Base-by-base conservation (phyloP, 2,797 vertebrate species). In the Sebastolobus altivelis region DNA sequence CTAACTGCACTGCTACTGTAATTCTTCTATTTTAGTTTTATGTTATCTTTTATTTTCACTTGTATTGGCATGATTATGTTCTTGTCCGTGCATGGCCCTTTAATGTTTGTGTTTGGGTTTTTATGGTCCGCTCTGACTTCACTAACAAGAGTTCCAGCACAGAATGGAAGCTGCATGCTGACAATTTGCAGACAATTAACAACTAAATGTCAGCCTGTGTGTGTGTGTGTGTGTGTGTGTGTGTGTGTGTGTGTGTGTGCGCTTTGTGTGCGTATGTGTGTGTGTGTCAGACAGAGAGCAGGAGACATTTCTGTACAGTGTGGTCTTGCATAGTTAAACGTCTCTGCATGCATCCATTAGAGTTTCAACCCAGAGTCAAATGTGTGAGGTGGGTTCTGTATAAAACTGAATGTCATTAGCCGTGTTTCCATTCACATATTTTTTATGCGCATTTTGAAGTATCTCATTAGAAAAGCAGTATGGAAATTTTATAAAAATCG, bases 131-230 rank as follows among this genome's bases (percentile, higher is more conserved):
- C 20, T 46, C 29, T 18, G 60, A 70, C 29, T 80, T 29, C 8
- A 46, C 58, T 52, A 75, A 69, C 29, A 40, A 78, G 55, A 63
- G 18, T 14, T 72, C 29, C 35, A 31, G 56, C 37, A 25, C 6
- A 31, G n/a, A 65, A 22, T 9, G 11, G 68, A 56, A 68, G 29
- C 63, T 56, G 59, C 22, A 29, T 62, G 38, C 10, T 8, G 16
- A 66, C 3, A 46, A 87, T 84, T 76, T 76, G 77, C 77, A 84
- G 82, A 35, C 56, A 85, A 74, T 89, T 79, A 77, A 71, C 43
- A 75, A 80, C 75, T 43, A 77, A 81, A 75, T 75, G 68, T 82
- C 77, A 83, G 13, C 18, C 10, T 18, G 1, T 46, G 43, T 20
- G 49, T 27, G 27, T n/a, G 29, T 20, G 6, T 63, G 62, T 49